Conservation (phyloP, 2,113 vertebrate species). For the Tenrec ecaudatus region DNA sequence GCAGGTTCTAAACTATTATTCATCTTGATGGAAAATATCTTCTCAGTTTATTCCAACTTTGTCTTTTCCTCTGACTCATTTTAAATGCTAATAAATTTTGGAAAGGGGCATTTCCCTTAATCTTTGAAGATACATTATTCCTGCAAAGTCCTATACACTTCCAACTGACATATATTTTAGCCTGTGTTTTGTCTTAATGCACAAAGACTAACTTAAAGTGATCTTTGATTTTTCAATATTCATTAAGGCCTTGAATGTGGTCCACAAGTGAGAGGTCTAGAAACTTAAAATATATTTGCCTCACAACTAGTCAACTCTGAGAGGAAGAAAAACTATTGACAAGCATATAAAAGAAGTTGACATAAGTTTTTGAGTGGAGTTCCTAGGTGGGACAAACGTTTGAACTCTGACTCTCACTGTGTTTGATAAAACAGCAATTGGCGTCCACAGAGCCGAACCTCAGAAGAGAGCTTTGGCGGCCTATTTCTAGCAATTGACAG, state of each 20-base stretch:
- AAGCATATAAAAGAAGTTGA: background rate
- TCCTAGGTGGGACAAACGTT: background rate
- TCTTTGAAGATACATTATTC: background rate
- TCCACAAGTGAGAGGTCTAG: too few species aligned
- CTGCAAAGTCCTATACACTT: background rate
- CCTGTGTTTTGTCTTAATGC: background rate
- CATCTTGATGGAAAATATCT: conserved; percentile 33
- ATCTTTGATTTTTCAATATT: background rate
- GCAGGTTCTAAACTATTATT: conserved; percentile 6
- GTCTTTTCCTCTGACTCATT: background rate
- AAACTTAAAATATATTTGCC: background rate
- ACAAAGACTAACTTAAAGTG: background rate
- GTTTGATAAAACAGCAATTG: background rate
- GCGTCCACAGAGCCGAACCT: background rate
- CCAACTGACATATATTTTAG: background rate
- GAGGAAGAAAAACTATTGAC: background rate
- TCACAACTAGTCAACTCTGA: background rate
- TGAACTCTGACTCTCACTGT: background rate
- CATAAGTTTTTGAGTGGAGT: background rate
- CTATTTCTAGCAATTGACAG: background rate
- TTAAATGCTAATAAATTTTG: background rate
- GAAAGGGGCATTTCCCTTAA: background rate
- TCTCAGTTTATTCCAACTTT: conserved; percentile 1
- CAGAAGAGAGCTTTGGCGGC: background rate
- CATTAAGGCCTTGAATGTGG: background rate